Conservation (phyloP, 2,888 invertebrate species). For the Mimas tiliae region DNA sequence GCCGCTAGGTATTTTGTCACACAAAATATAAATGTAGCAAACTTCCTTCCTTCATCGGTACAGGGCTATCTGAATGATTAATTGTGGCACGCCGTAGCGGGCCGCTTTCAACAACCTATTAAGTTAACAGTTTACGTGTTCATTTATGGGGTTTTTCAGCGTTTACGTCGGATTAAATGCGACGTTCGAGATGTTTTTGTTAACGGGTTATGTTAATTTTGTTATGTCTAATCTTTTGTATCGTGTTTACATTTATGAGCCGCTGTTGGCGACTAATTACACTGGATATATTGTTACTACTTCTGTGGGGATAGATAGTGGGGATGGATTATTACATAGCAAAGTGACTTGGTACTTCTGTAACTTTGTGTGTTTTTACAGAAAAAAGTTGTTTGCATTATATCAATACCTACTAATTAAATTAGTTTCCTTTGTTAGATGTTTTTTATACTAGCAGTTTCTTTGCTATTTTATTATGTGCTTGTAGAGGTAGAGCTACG, state of each 20-base stretch:
- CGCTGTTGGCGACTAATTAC: constrained; percentile 4
- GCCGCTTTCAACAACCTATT: constrained; percentile 59
- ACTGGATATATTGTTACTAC: not conserved
- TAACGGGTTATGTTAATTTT: constrained; percentile 13
- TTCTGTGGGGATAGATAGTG: not conserved
- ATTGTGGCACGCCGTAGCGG: constrained; percentile 62
- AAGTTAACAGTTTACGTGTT: constrained; percentile 20
- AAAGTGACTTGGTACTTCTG: too few relatives aligned
- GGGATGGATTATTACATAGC: not conserved
- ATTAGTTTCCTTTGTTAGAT: too few relatives aligned
- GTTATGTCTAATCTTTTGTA: constrained; percentile 15
- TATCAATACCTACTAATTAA: too few relatives aligned
- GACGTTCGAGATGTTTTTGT: constrained; percentile 23
- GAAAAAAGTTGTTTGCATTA: too few relatives aligned
- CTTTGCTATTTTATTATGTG: too few relatives aligned
- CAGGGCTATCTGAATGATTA: constrained; percentile 79
- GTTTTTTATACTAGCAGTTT: too few relatives aligned
- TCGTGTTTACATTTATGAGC: constrained; percentile 18
- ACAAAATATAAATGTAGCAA: constrained; percentile 83
- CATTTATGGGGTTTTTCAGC: constrained; percentile 24
- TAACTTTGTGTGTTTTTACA: too few relatives aligned
- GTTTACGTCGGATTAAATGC: constrained; percentile 17
- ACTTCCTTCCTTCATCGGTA: constrained; percentile 82
- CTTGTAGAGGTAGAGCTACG: too few relatives aligned
- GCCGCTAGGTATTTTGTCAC: constrained; percentile 82